These are phyloP conservation scores for Neoarius graeffei DNA, from an alignment of 2,113 vertebrate species.

Conservation along the genomic window DNA sequence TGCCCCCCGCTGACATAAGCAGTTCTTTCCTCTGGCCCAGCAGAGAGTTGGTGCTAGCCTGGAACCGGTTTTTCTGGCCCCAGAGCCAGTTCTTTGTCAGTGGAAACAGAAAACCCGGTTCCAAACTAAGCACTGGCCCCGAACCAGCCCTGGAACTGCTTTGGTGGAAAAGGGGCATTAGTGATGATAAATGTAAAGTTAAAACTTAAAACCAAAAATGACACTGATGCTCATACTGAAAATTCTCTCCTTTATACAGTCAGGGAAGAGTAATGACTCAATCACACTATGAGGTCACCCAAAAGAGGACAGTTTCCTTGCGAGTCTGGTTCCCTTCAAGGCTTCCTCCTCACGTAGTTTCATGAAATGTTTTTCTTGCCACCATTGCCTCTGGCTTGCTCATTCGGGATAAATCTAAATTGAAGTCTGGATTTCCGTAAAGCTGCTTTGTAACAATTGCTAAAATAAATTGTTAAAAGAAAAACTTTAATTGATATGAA, in stretches of 20 bases:
- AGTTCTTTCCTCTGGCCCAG: too few relatives aligned
- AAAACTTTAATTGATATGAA: too few relatives aligned
- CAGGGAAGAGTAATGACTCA: background rate
- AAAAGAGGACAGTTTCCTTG: background rate
- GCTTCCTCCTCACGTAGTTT: background rate
- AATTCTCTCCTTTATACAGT: background rate
- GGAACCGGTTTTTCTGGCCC: too few relatives aligned
- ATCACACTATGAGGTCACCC: background rate
- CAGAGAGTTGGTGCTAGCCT: too few relatives aligned
- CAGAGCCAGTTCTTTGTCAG: too few relatives aligned
- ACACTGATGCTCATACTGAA: background rate
- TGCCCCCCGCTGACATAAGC: too few relatives aligned
- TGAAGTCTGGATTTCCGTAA: background rate
- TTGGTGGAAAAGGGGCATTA: too few relatives aligned
- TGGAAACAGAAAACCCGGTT: too few relatives aligned
- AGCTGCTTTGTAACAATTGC: background rate
- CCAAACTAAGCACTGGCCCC: too few relatives aligned
- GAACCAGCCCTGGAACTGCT: too few relatives aligned
- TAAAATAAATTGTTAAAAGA: background rate
- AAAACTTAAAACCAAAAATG: background rate
- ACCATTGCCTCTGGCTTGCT: background rate
- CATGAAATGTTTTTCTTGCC: background rate
- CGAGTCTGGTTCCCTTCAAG: background rate
- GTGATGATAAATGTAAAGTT: too few relatives aligned
- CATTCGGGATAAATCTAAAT: background rate